A percentile compares a stretch with the other conserved stretches of the same genome.
Conservation (phyloP, 2,113 vertebrate genomes). For the Carassius carassius region DNA sequence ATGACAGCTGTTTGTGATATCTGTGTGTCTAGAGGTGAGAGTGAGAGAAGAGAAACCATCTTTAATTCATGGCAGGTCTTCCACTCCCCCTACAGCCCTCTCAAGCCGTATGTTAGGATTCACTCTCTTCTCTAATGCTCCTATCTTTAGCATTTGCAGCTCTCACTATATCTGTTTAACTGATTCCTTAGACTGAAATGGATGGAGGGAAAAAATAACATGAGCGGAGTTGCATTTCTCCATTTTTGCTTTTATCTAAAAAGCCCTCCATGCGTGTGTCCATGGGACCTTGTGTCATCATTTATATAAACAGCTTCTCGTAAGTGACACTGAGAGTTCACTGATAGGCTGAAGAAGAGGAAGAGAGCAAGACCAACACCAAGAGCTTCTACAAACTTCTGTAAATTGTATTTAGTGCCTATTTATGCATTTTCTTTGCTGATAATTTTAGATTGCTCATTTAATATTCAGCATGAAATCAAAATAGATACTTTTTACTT, state of each 20-base stretch:
- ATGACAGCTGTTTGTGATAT: slow-evolving; percentile 43
- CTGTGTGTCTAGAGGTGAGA: slow-evolving; percentile 22
- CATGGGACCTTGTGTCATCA: slow-evolving; percentile 41
- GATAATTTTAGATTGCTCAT: background rate
- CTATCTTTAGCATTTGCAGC: slow-evolving; percentile 68
- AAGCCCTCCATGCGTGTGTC: slow-evolving; percentile 49
- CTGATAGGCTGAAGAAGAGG: slow-evolving; percentile 12
- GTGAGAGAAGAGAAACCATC: slow-evolving; percentile 47
- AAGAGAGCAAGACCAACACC: background rate
- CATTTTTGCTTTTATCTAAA: slow-evolving; percentile 65
- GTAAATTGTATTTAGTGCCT: background rate
- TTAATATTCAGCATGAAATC: background rate
- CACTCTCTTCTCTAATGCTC: slow-evolving; percentile 48
- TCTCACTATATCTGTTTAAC: slow-evolving; percentile 31
- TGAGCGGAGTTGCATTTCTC: slow-evolving; percentile 16
- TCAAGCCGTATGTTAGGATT: slow-evolving; percentile 66
- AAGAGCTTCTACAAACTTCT: background rate
- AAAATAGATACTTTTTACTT: background rate
- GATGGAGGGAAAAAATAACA: slow-evolving; percentile 37
- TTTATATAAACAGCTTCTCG: slow-evolving; percentile 48
- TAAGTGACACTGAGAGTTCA: background rate
- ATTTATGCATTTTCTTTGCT: background rate
- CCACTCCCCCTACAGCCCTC: slow-evolving; percentile 49
- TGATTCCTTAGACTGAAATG: slow-evolving; percentile 34
- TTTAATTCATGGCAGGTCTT: slow-evolving; percentile 70